These are phyloP conservation scores for Diarsia dahlii DNA, from an alignment of 2,888 invertebrate species.

Conservation along the genomic window DNA sequence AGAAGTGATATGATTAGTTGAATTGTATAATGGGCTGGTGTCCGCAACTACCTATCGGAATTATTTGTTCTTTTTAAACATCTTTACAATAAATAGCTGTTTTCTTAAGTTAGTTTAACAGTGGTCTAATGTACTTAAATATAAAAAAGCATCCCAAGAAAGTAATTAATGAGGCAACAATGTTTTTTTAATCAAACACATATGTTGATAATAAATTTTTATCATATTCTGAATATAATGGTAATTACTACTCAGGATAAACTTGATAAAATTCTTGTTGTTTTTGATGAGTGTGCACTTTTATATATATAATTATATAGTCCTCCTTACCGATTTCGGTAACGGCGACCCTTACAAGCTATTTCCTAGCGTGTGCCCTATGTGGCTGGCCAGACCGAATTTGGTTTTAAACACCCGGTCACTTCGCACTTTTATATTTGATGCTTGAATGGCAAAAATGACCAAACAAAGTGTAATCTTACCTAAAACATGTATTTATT, in stretches of 20 bases:
- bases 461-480: neutral
- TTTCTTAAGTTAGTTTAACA: neutral
- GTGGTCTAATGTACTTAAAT: neutral
- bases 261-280: neutral
- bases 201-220: neutral
- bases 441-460: no score
- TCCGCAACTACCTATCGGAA: no score
- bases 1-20: neutral
- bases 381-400: no score
- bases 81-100: neutral
- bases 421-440: neutral
- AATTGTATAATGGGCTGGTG: no score
- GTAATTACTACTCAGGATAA: neutral
- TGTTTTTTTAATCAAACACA: neutral
- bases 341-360: no score
- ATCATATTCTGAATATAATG: neutral
- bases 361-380: no score
- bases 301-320: no score
- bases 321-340: no score
- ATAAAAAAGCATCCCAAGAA: neutral
- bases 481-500: neutral
- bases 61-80: no score
- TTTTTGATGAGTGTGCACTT: neutral
- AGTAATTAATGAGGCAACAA: neutral
- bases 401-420: no score